Evolutionary conservation across 2,888 invertebrate species (phyloP).

Genomic region (Lagria hirta): DNA sequence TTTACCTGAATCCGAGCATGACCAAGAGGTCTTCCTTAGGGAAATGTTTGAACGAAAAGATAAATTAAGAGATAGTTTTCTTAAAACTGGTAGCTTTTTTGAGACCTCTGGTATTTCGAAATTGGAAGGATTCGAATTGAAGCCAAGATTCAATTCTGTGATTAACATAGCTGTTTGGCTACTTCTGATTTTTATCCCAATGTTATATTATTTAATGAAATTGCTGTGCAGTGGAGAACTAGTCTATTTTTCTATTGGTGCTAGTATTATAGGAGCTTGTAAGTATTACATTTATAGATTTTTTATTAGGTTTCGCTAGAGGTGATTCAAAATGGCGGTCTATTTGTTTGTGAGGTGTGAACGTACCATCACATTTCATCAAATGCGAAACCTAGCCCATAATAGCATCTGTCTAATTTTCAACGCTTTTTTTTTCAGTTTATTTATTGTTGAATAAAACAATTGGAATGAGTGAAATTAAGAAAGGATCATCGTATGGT

Average conservation of each 20-base stretch:
- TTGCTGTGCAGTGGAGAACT: conserved; percentile 73
- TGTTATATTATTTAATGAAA: conserved; percentile 68
- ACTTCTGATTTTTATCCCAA: conserved; percentile 66
- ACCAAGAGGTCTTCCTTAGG: conserved; percentile 79
- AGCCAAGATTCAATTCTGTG: conserved; percentile 66
- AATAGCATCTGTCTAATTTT: background rate
- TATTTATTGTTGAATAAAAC: conserved; percentile 75
- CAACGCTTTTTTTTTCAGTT: conserved; percentile 74
- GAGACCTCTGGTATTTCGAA: conserved; percentile 70
- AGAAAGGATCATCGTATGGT: conserved; percentile 82
- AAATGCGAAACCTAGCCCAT: too few species aligned
- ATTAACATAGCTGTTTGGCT: conserved; percentile 75
- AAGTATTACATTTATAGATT: conserved; percentile 56
- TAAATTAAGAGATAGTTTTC: conserved; percentile 71
- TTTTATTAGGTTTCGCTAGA: background rate
- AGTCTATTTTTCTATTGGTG: conserved; percentile 67
- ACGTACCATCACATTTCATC: too few species aligned
- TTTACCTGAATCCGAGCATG: conserved; percentile 74
- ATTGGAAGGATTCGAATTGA: conserved; percentile 60
- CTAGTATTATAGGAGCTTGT: conserved; percentile 74
- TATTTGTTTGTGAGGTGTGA: too few species aligned
- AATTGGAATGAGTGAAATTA: conserved; percentile 82
- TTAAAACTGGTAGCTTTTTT: conserved; percentile 78
- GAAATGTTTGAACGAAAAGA: conserved; percentile 82
- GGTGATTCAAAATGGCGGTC: too few species aligned